Evolutionary conservation across 2,888 invertebrate species (phyloP).

Genomic region (Synanthedon formicaeformis): DNA sequence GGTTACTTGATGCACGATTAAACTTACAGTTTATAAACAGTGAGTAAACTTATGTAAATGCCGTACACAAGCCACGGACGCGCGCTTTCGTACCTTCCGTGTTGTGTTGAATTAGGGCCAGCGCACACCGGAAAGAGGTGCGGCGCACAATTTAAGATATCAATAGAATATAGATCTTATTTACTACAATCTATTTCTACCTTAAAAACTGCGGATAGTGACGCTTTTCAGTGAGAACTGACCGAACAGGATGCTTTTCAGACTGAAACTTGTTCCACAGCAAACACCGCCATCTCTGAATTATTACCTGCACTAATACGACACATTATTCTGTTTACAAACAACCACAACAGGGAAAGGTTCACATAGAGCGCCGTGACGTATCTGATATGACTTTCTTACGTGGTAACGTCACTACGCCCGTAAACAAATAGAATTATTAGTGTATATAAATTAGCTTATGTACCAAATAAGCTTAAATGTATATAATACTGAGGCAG

Average conservation of each 20-base stretch:
- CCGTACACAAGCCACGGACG: constrained; percentile 62
- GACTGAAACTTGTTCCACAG: not conserved
- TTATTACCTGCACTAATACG: constrained; percentile 14
- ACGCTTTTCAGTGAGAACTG: too few species aligned
- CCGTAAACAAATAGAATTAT: constrained; percentile 64
- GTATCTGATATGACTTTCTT: constrained; percentile 66
- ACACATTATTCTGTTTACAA: too few species aligned
- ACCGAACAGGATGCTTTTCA: constrained; percentile 1
- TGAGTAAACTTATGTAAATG: constrained; percentile 61
- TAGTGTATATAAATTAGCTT: constrained; percentile 68
- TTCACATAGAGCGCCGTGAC: constrained; percentile 37
- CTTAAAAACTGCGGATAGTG: too few species aligned
- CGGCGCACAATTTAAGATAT: too few species aligned
- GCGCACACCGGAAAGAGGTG: too few species aligned
- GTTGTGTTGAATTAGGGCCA: not conserved
- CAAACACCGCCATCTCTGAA: not conserved
- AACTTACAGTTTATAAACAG: constrained; percentile 62
- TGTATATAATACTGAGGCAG: constrained; percentile 72
- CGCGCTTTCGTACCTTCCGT: constrained; percentile 20
- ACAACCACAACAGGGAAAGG: constrained; percentile 17
- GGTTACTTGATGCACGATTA: constrained; percentile 57
- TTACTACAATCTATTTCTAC: too few species aligned
- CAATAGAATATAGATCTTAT: too few species aligned
- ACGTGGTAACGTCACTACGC: constrained; percentile 56
- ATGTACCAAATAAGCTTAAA: constrained; percentile 70